Evolutionary conservation across 1,140 invertebrate genomes (phyloP).

Genomic region (Platorchestia sp.): DNA sequence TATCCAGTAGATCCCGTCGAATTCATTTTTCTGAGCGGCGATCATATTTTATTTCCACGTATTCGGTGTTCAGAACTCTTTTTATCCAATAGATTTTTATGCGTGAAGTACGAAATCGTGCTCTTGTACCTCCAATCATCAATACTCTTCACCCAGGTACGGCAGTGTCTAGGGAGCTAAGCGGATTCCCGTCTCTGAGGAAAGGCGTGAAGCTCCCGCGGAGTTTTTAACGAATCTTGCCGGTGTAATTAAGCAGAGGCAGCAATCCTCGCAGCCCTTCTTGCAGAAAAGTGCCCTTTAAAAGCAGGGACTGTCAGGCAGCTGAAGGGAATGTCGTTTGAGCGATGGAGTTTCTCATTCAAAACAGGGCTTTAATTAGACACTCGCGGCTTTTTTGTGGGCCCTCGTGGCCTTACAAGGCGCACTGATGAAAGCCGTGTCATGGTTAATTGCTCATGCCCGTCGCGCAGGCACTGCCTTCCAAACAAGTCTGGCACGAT

Average conservation of each 20-base stretch:
- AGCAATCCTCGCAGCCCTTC: not conserved
- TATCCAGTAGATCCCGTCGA: too few relatives aligned
- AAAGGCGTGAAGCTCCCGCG: not conserved
- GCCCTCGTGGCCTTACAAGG: not conserved
- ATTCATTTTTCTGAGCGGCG: too few relatives aligned
- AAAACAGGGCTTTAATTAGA: slow-evolving; percentile 2
- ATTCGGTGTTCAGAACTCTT: too few relatives aligned
- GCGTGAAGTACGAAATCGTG: too few relatives aligned
- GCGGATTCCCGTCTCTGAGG: not conserved
- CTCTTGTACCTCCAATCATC: too few relatives aligned
- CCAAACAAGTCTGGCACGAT: not conserved
- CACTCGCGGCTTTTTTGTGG: not conserved
- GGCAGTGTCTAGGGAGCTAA: not conserved
- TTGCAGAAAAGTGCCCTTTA: not conserved
- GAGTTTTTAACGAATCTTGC: not conserved
- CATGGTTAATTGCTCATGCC: not conserved
- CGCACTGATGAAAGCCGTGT: not conserved
- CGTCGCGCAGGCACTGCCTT: not conserved
- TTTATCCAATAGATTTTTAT: too few relatives aligned
- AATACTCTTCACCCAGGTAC: too few relatives aligned
- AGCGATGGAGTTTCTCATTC: not conserved
- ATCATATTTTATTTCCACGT: too few relatives aligned
- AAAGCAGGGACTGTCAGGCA: not conserved
- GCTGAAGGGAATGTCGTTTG: not conserved
- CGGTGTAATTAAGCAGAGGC: not conserved